Evolutionary conservation across 2,888 invertebrate species (phyloP).

Genomic region (Eupithecia dodoneata): DNA sequence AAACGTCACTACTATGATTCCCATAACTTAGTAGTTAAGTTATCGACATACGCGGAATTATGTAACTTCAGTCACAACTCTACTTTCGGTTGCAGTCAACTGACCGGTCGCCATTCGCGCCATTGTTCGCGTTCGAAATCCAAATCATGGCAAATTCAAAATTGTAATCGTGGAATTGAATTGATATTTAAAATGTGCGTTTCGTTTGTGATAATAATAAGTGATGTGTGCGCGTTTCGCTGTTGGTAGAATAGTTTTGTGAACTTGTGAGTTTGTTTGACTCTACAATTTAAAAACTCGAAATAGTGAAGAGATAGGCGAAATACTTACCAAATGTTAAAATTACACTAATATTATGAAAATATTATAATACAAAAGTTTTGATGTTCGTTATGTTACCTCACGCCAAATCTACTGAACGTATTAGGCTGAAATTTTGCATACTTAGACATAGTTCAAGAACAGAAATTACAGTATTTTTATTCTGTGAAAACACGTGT

Average conservation of each 20-base stretch:
- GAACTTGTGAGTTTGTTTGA: background rate
- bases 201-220: slow-evolving; percentile 22
- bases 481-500: background rate
- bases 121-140: slow-evolving; percentile 56
- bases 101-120: slow-evolving; percentile 43
- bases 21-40: background rate
- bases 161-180: slow-evolving; percentile 38
- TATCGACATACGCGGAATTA: slow-evolving; percentile 1
- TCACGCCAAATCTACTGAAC: background rate
- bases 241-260: slow-evolving; percentile 4
- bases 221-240: slow-evolving; percentile 21
- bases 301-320: background rate
- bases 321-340: background rate
- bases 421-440: background rate
- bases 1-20: background rate
- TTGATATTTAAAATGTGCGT: slow-evolving; percentile 31
- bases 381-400: background rate
- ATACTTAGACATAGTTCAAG: too few species aligned
- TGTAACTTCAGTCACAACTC: slow-evolving; percentile 21
- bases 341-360: background rate
- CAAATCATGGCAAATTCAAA: slow-evolving; percentile 47
- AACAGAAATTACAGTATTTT: background rate
- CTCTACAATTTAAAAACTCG: background rate
- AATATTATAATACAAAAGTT: background rate
- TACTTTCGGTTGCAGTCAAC: slow-evolving; percentile 22